Conservation (phyloP, 2,888 invertebrate genomes). For the Nezara viridula region DNA sequence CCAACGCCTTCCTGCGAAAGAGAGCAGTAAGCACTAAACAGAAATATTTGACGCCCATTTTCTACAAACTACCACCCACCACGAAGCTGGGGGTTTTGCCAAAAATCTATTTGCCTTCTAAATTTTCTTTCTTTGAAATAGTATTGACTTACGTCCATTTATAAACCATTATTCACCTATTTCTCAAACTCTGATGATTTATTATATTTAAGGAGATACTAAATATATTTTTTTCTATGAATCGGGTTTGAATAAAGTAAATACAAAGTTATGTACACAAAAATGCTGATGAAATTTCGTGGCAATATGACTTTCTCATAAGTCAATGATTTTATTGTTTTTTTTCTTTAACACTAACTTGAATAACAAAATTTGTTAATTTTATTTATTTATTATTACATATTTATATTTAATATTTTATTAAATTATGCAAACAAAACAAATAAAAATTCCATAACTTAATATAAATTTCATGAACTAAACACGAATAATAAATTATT, state of each 20-base stretch:
- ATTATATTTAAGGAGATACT: neutral
- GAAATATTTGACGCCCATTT: neutral
- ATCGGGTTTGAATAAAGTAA: neutral
- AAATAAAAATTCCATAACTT: too few relatives aligned
- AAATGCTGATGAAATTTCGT: too few relatives aligned
- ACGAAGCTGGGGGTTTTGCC: constrained; percentile 20
- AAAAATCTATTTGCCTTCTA: constrained; percentile 32
- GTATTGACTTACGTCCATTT: constrained; percentile 30
- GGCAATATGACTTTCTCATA: too few relatives aligned
- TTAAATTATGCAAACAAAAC: too few relatives aligned
- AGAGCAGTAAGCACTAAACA: constrained; percentile 6
- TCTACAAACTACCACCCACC: constrained; percentile 15
- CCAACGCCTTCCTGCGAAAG: neutral
- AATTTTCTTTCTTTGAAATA: constrained; percentile 33
- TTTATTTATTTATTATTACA: too few relatives aligned
- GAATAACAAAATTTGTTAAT: too few relatives aligned
- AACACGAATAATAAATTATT: too few relatives aligned
- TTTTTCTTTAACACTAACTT: too few relatives aligned
- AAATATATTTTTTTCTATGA: constrained; percentile 4
- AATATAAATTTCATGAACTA: too few relatives aligned
- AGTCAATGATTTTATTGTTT: too few relatives aligned
- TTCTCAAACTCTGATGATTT: neutral
- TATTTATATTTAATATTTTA: too few relatives aligned
- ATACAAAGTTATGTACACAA: neutral
- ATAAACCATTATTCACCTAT: constrained; percentile 20